A percentile compares a stretch with the other conserved stretches of the same genome.
These are phyloP conservation scores for Myotis planiceps DNA, from an alignment of 2,797 vertebrate genomes.

Conservation along the genomic window DNA sequence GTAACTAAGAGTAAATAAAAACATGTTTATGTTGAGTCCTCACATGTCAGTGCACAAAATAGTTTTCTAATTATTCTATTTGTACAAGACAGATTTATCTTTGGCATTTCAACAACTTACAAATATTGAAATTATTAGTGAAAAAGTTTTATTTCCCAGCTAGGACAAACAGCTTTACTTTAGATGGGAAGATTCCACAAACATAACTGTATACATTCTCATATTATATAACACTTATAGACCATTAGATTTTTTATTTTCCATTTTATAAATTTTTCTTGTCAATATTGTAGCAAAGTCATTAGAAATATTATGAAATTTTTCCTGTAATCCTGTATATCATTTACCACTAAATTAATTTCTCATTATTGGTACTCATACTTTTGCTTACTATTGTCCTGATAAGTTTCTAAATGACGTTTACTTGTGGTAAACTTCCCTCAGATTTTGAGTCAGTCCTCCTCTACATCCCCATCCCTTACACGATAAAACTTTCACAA, in stretches of 20 bases:
- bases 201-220: background rate
- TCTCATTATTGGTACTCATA: background rate
- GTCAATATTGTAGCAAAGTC: background rate
- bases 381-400: background rate
- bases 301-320: background rate
- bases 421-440: background rate
- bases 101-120: background rate
- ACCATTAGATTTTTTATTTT: background rate
- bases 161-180: background rate
- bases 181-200: background rate
- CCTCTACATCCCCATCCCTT: rapidly evolving
- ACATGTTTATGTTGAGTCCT: background rate
- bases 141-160: background rate
- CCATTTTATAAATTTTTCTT: background rate
- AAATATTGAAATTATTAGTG: background rate
- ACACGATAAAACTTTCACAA: background rate
- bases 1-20: background rate
- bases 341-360: background rate
- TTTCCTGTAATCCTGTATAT: background rate
- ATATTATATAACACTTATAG: background rate
- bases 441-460: background rate
- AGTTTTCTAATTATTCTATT: background rate
- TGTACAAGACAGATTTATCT: background rate
- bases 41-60: background rate
- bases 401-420: background rate